These are phyloP conservation scores for Sebastes iracundus DNA, from an alignment of 2,797 vertebrate genomes.

Conservation along the genomic window DNA sequence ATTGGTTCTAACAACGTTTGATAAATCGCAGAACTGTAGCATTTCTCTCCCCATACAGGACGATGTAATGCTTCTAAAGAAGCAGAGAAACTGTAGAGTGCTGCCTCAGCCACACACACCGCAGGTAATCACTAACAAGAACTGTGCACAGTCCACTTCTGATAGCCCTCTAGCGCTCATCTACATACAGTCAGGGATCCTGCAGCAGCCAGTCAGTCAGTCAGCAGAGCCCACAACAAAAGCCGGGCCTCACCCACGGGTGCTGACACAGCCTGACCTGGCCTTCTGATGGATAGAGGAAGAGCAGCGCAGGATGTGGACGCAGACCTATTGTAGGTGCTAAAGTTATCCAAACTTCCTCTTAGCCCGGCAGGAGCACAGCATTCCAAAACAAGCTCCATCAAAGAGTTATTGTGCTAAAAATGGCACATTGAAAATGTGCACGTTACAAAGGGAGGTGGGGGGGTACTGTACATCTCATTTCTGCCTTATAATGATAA, in stretches of 20 bases:
- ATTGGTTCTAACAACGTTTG: background rate
- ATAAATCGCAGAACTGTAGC: background rate
- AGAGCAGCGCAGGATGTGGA: conserved; percentile 56
- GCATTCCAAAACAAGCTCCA: conserved; percentile 39
- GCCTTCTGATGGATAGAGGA: conserved; percentile 40
- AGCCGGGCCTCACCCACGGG: conserved; percentile 34
- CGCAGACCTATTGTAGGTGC: conserved; percentile 43
- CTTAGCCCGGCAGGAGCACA: background rate
- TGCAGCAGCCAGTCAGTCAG: conserved; percentile 31
- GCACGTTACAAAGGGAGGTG: background rate
- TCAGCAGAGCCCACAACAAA: conserved; percentile 60
- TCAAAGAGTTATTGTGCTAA: conserved; percentile 40
- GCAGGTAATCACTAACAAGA: background rate
- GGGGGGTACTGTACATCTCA: background rate
- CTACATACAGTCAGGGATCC: conserved; percentile 35
- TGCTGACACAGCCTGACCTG: conserved; percentile 69
- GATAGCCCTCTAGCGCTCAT: conserved; percentile 5
- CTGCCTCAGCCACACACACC: background rate
- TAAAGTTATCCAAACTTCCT: conserved; percentile 63
- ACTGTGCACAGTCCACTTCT: background rate
- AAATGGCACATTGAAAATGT: background rate
- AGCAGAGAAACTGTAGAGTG: background rate
- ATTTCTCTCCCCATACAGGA: background rate
- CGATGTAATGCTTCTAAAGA: background rate
- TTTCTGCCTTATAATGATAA: background rate